Conservation (phyloP, 35 echinoderm and acorn worm genomes). For the Apostichopus parvimensis region DNA sequence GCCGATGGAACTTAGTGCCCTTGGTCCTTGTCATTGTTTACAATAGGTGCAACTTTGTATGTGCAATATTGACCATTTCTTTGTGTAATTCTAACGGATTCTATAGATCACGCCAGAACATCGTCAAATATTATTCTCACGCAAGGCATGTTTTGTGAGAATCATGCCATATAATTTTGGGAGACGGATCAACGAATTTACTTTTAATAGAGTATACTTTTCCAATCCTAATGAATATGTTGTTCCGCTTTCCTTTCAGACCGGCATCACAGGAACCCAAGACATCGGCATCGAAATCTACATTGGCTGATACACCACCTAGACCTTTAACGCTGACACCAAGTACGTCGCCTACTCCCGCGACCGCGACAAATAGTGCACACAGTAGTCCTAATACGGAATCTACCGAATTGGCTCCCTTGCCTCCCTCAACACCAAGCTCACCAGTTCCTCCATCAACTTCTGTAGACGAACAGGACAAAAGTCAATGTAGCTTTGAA, state of each 20-base stretch:
- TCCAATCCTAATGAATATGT: background rate
- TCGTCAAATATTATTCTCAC: too few relatives aligned
- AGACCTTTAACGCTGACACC: background rate
- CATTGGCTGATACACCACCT: background rate
- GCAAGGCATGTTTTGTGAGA: too few relatives aligned
- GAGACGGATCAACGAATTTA: background rate
- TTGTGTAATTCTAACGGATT: too few relatives aligned
- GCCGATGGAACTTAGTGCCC: too few relatives aligned
- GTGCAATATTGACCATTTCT: too few relatives aligned
- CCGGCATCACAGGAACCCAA: background rate
- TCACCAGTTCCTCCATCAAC: slow-evolving; percentile 5
- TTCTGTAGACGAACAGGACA: background rate
- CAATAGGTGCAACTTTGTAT: too few relatives aligned
- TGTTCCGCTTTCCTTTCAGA: background rate
- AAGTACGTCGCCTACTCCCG: background rate
- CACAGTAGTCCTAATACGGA: background rate
- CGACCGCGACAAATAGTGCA: background rate
- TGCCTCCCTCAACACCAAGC: background rate
- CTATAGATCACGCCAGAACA: too few relatives aligned
- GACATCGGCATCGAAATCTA: background rate
- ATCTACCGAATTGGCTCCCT: background rate
- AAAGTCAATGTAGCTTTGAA: slow-evolving; percentile 1
- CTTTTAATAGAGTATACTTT: background rate
- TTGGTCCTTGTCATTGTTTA: too few relatives aligned
- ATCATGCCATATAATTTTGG: too few relatives aligned